A percentile compares a stretch with the other conserved stretches of the same genome.
These are phyloP conservation scores for Nymphicus hollandicus DNA, from an alignment of 2,113 vertebrate species.

Conservation along the genomic window DNA sequence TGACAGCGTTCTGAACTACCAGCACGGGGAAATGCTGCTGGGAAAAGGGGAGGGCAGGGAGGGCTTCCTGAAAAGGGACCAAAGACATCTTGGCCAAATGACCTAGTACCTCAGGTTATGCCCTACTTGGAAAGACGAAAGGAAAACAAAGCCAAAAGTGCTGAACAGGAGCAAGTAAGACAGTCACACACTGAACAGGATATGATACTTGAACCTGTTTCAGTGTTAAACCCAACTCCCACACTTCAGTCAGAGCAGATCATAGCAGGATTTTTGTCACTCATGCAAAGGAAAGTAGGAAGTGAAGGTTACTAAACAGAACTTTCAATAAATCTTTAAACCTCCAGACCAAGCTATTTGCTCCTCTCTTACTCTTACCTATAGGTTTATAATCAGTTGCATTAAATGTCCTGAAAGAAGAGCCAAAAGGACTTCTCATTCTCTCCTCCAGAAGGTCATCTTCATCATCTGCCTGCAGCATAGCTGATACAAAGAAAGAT, in stretches of 20 bases:
- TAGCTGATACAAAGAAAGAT: conserved; percentile 76
- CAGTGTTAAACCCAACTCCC: background rate
- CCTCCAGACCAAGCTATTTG: background rate
- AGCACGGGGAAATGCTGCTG: background rate
- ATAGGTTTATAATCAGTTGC: conserved; percentile 99
- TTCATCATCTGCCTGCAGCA: conserved; percentile 98
- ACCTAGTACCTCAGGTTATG: background rate
- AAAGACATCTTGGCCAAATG: background rate
- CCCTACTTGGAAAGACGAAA: background rate
- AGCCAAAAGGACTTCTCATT: conserved; percentile 99
- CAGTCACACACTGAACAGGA: background rate
- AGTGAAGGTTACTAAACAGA: background rate
- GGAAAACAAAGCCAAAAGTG: background rate
- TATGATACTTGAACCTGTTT: background rate
- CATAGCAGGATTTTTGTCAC: background rate
- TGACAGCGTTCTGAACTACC: background rate
- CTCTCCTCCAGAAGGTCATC: conserved; percentile 96
- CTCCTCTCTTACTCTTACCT: conserved; percentile 71
- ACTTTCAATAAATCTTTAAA: background rate
- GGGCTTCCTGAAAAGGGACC: background rate
- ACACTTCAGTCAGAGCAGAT: background rate
- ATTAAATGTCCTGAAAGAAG: conserved; percentile 97
- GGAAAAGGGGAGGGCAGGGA: background rate
- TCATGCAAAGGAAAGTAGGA: background rate
- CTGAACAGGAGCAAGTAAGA: background rate